These are phyloP conservation scores for Penaeus chinensis DNA, from an alignment of 1,140 invertebrate species.

Conservation along the genomic window DNA sequence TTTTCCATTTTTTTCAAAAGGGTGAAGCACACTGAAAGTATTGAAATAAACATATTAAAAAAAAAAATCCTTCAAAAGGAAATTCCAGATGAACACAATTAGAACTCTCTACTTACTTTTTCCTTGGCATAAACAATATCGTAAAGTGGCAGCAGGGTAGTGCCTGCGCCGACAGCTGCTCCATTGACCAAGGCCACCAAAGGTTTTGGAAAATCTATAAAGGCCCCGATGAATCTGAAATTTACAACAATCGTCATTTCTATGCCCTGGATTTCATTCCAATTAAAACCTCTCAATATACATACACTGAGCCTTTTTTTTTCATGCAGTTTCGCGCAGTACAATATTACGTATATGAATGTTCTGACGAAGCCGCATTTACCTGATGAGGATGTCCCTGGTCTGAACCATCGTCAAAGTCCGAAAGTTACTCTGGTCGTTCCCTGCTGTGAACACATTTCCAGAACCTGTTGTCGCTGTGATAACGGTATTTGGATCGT, in stretches of 20 bases:
- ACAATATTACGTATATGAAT: not conserved
- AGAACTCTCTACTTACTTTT: constrained; percentile 25
- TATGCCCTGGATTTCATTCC: not conserved
- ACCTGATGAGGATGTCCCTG: constrained; percentile 34
- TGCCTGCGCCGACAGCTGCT: constrained; percentile 89
- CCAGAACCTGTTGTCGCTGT: constrained; percentile 82
- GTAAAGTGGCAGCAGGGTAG: constrained; percentile 84
- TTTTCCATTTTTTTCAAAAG: too few species aligned
- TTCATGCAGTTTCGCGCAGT: not conserved
- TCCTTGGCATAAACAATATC: constrained; percentile 89
- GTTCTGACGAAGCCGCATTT: not conserved
- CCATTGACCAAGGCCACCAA: constrained; percentile 91
- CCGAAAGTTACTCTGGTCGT: constrained; percentile 77
- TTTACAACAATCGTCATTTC: not conserved
- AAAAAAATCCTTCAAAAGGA: not conserved
- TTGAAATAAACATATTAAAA: too few species aligned
- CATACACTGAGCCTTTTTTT: too few species aligned
- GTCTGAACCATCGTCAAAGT: constrained; percentile 5
- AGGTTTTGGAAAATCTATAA: constrained; percentile 90
- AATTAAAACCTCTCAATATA: too few species aligned
- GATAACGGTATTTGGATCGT: constrained; percentile 74
- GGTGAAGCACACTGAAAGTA: too few species aligned
- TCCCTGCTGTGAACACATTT: constrained; percentile 87
- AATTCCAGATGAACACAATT: too few species aligned
- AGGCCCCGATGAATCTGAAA: constrained; percentile 72